Conservation (phyloP, 1,140 invertebrate species). For the Cydia splendana region DNA sequence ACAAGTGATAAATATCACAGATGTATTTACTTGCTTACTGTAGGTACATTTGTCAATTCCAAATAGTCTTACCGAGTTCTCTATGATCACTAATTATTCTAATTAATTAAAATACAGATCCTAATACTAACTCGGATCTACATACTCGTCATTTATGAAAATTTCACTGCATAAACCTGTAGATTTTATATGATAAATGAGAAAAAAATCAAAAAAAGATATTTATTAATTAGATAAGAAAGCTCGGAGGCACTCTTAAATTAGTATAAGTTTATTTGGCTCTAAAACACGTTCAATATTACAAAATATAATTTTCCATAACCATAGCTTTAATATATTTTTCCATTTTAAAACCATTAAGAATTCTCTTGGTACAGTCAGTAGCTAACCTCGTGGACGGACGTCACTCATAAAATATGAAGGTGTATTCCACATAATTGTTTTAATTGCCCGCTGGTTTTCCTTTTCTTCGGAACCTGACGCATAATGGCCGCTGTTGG, state of each 20-base stretch:
- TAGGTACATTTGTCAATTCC: not conserved
- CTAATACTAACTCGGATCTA: too few relatives aligned
- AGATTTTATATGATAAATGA: too few relatives aligned
- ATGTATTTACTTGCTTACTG: not conserved
- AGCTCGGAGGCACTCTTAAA: too few relatives aligned
- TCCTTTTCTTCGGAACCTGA: constrained; percentile 21
- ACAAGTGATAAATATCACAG: not conserved
- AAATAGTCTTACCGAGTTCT: too few relatives aligned
- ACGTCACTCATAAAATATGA: constrained; percentile 13
- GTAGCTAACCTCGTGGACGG: not conserved
- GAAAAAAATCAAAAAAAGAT: too few relatives aligned
- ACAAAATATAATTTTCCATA: not conserved
- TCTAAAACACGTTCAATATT: not conserved
- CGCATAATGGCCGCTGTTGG: constrained; percentile 1
- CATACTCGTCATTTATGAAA: too few relatives aligned
- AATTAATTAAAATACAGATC: too few relatives aligned
- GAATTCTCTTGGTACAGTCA: not conserved
- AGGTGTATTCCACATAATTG: constrained; percentile 1
- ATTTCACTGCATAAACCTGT: too few relatives aligned
- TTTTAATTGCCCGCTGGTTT: constrained; percentile 20
- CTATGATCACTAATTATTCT: too few relatives aligned
- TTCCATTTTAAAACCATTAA: not conserved
- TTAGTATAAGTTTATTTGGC: too few relatives aligned
- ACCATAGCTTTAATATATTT: not conserved
- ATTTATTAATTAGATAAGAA: too few relatives aligned